A percentile compares a stretch with the other conserved stretches of the same genome.
These are phyloP conservation scores for Quadroppia sp. DNA, from an alignment of 2,888 invertebrate species.

Conservation along the genomic window DNA sequence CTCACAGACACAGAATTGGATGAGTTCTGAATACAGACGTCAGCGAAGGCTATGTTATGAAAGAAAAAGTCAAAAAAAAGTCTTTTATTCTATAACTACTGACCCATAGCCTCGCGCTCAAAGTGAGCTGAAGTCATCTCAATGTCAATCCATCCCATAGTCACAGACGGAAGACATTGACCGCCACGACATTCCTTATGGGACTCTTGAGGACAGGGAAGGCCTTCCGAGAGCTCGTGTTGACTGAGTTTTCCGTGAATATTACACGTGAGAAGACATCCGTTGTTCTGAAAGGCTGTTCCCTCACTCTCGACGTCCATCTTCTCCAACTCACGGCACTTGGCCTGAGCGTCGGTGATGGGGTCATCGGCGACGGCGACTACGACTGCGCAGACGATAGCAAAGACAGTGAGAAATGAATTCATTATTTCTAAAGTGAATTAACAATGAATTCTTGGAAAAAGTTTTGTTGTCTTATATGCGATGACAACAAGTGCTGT, in stretches of 20 bases:
- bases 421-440: too few relatives aligned
- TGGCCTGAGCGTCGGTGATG: neutral
- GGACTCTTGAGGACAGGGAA: neutral
- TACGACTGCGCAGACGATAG: too few relatives aligned
- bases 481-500: too few relatives aligned
- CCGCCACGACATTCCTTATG: slow-evolving; percentile 15
- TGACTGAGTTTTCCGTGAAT: slow-evolving; percentile 22
- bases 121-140: slow-evolving; percentile 31
- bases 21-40: slow-evolving; percentile 32
- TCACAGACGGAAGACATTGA: slow-evolving; percentile 1
- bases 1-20: slow-evolving; percentile 24
- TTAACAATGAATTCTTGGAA: too few relatives aligned
- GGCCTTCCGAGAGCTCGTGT: slow-evolving; percentile 31
- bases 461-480: too few relatives aligned
- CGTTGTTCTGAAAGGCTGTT: slow-evolving; percentile 27
- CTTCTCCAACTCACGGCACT: slow-evolving; percentile 11
- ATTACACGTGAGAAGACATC: slow-evolving; percentile 18
- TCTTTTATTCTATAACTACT: neutral
- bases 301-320: slow-evolving; percentile 20
- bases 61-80: neutral
- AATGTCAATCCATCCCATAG: slow-evolving; percentile 34
- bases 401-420: too few relatives aligned
- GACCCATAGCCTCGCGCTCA: neutral
- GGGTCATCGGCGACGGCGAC: neutral
- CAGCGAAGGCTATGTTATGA: slow-evolving; percentile 8